Evolutionary conservation across 2,113 vertebrate species (phyloP).

Genomic region (Elgaria multicarinata): DNA sequence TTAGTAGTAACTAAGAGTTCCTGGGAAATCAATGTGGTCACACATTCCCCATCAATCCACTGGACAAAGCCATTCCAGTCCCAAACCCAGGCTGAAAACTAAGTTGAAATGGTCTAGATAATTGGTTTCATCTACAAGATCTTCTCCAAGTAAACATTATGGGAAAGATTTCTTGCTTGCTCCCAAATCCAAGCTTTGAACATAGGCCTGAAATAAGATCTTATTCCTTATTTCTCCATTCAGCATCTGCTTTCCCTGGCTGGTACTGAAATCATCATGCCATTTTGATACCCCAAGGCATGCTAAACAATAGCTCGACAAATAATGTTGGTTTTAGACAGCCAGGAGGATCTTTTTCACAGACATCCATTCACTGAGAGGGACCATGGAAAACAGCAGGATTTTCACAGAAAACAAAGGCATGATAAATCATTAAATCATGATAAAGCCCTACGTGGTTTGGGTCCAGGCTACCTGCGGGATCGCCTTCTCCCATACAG

Average conservation of each 20-base stretch:
- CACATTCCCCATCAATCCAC: no score
- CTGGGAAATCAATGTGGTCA: not conserved
- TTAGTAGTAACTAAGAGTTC: not conserved
- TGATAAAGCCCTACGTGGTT: no score
- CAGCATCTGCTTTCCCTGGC: not conserved
- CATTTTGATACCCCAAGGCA: conserved; percentile 23
- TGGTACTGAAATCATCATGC: conserved; percentile 28
- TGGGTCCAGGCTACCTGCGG: no score
- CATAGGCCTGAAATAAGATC: not conserved
- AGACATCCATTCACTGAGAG: conserved; percentile 41
- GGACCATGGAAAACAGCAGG: conserved; percentile 28
- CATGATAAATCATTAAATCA: not conserved
- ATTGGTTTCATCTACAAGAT: not conserved
- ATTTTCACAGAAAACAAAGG: conserved; percentile 4
- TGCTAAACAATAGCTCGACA: conserved; percentile 38
- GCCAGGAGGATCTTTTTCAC: not conserved
- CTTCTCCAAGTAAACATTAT: not conserved
- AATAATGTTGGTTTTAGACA: conserved; percentile 50
- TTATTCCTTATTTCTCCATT: not conserved
- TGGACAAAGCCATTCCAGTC: no score
- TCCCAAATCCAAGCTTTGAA: not conserved
- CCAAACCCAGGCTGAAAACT: no score
- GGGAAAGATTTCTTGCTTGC: not conserved
- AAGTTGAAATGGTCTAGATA: not conserved
- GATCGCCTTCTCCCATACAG: no score